Base-by-base conservation (phyloP, 2,888 invertebrate genomes). In the Meganola albula region DNA sequence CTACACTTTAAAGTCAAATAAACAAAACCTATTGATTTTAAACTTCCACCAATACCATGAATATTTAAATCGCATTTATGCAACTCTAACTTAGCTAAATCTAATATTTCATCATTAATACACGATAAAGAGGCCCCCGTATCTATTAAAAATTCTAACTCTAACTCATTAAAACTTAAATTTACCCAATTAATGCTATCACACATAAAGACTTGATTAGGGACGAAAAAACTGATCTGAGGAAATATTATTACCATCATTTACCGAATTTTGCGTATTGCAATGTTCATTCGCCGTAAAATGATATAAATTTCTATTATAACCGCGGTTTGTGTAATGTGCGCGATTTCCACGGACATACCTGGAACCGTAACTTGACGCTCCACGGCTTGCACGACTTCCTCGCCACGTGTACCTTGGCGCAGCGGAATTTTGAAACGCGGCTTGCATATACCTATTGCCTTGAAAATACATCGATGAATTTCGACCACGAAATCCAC, bases 191-290 rank as follows among this genome's bases (percentile, higher is more conserved):
- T 16, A 16, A 16, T 16, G 16, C 16, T 16, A 16, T 16, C 16
- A 16, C 16, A 16, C 4, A 6, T 6, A 5, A 16, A 16, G 6
- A 16, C 6, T 5, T 16, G 16, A 4, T 16, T 16, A 16, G 4
- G 16, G n/a, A 11, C 10, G 21, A 31, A 31, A 4, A 21, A 24
- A 34, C n/a, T n/a, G n/a, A n/a, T n/a, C n/a, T n/a, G n/a, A n/a
- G n/a, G n/a, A n/a, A n/a, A n/a, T n/a, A n/a, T n/a, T n/a, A n/a
- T n/a, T 13, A 31, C 31, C 31, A 24, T 31, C 20, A 2, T 24
- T 31, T 12, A 24, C 31, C 6, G 24, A 31, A 12, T 21, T 20
- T 13, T 20, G 20, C 25, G 12, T 25, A 31, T n/a, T n/a, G 24
- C 13, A n/a, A 20, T 4, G 4, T 6, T 4, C 16, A 4, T 16